These are phyloP conservation scores for Lates calcarifer DNA, from an alignment of 2,113 vertebrate genomes.

Conservation along the genomic window DNA sequence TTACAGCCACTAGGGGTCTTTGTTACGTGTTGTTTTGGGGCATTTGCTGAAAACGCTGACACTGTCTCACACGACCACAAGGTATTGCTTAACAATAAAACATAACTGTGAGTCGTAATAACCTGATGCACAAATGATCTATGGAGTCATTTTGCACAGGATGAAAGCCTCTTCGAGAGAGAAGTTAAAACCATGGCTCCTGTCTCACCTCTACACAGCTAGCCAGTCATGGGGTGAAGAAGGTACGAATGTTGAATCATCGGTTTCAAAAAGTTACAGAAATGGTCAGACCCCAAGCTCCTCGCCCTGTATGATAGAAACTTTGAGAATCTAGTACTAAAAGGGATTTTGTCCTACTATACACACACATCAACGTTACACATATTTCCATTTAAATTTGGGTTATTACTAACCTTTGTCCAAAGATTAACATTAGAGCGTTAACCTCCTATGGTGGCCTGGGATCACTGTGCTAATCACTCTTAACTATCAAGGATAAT, in stretches of 20 bases:
- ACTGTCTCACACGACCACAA: neutral
- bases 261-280: neutral
- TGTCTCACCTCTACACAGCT: neutral
- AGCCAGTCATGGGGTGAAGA: neutral
- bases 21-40: neutral
- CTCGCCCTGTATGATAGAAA: too few relatives aligned
- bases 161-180: too few relatives aligned
- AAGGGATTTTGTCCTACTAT: neutral
- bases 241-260: neutral
- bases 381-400: conserved; percentile 1
- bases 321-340: too few relatives aligned
- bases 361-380: neutral
- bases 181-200: neutral
- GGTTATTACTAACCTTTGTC: conserved; percentile 9
- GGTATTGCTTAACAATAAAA: neutral
- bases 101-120: neutral
- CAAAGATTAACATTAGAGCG: conserved; percentile 21
- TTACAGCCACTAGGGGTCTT: neutral
- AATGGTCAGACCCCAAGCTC: neutral
- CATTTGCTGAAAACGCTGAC: too few relatives aligned
- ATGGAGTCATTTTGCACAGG: too few relatives aligned
- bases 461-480: conserved; percentile 42
- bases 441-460: conserved; percentile 35
- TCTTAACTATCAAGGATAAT: conserved; percentile 25
- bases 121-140: neutral